Conservation (phyloP, 2,888 invertebrate species). For the Didymodactylos carnosus region DNA sequence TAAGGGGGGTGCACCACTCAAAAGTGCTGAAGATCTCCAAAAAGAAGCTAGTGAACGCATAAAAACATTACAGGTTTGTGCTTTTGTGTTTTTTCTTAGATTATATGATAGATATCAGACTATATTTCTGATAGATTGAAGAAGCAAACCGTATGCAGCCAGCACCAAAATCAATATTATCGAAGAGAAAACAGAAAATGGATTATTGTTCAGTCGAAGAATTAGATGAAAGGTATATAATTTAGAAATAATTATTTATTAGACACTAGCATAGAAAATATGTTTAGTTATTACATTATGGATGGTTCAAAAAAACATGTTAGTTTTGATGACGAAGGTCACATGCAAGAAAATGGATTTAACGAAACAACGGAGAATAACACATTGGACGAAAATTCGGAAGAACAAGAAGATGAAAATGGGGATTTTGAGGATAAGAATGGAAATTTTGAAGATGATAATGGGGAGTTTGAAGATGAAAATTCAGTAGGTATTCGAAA, state of each 20-base stretch:
- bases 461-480: background rate
- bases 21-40: background rate
- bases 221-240: background rate
- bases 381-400: conserved; percentile 18
- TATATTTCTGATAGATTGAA: background rate
- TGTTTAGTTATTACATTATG: background rate
- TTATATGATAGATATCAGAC: no score
- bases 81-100: no score
- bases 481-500: background rate
- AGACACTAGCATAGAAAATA: no score
- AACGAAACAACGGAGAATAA: conserved; percentile 15
- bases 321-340: conserved; percentile 13
- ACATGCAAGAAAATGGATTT: conserved; percentile 17
- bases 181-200: background rate
- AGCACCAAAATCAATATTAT: background rate
- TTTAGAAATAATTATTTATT: background rate
- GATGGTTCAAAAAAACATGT: conserved; percentile 14
- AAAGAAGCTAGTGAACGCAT: background rate
- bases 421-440: conserved; percentile 26
- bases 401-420: conserved; percentile 30
- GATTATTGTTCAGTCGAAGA: background rate
- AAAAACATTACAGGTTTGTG: background rate
- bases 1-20: background rate
- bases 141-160: background rate
- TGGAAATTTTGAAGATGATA: conserved; percentile 9